Base-by-base conservation (phyloP, 2,113 vertebrate genomes). In the Condylura cristata region DNA sequence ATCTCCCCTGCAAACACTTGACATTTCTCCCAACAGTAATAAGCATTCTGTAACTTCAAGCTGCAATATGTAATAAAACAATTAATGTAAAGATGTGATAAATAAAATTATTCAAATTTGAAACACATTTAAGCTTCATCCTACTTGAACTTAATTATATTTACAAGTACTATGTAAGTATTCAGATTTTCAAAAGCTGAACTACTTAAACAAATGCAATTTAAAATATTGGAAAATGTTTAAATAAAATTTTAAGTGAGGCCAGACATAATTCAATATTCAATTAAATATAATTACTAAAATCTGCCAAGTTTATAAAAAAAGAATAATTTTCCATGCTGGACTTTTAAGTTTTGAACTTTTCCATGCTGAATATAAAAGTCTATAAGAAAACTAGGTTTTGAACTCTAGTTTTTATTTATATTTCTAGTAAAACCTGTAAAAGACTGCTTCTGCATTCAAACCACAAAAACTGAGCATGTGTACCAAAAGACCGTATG, bases 161-260 rank as follows among this genome's bases (percentile, higher is more conserved):
- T 63, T 39, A 8, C 18, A 46, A 37, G 22, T n/a, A 51, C 46
- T 80, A 66, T 26, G 68, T 46, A 92, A 70, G 0, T 56, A 53
- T 39, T 8, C 1, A 81, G 58, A 41, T 72, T 83, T 58, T 30
- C 24, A 51, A 66, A 82, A 87, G 48, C 6, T 28, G 14, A 80
- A 41, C 26, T 68, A 44, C 20, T 86, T 81, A 74, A 46, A 56
- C 48, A 72, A 74, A 48, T 51, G 46, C 10, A 82, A 10, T 70
- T 83, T 37, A 51, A 83, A 66, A 70, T 83, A 61, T 56, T 70
- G 6, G 24, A 78, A 72, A 78, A 34, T 86, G 3, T 60, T 90
- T 86, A 65, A 78, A 93, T 90, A 41, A 30, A 37, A 28, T 41
- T 90, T 87, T 86, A 75, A 86, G 61, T 37, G 39, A 37, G 26